Conservation (phyloP, 2,888 invertebrate species). For the Tuta absoluta region DNA sequence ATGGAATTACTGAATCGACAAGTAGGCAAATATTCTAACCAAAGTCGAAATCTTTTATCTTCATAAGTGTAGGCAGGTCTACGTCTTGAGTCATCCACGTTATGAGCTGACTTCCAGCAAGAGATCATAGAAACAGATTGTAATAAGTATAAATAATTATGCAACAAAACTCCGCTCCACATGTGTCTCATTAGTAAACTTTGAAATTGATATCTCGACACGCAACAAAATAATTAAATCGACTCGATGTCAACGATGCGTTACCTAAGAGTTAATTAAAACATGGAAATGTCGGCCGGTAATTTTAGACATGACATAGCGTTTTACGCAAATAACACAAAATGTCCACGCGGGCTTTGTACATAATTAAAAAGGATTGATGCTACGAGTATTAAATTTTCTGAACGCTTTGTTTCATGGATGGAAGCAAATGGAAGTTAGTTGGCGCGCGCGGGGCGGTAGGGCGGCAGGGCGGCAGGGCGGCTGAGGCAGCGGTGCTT, state of each 20-base stretch:
- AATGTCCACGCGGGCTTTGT: not conserved
- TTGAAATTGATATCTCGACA: slow-evolving; percentile 55
- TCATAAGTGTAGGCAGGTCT: too few species aligned
- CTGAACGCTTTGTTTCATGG: slow-evolving; percentile 38
- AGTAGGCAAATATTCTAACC: too few species aligned
- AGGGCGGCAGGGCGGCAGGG: slow-evolving; percentile 30
- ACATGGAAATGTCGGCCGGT: slow-evolving; percentile 43
- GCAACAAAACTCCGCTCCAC: slow-evolving; percentile 39
- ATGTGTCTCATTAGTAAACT: slow-evolving; percentile 63
- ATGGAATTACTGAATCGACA: too few species aligned
- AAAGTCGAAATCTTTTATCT: too few species aligned
- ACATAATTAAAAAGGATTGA: slow-evolving; percentile 16
- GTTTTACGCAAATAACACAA: slow-evolving; percentile 17
- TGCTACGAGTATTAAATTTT: slow-evolving; percentile 8
- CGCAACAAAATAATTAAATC: slow-evolving; percentile 58
- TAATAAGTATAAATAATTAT: slow-evolving; percentile 15
- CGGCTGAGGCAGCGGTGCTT: slow-evolving; percentile 46
- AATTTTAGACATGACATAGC: slow-evolving; percentile 21
- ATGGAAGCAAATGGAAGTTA: slow-evolving; percentile 35
- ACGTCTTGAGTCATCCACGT: too few species aligned
- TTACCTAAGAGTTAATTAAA: slow-evolving; percentile 56
- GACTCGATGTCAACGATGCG: slow-evolving; percentile 55
- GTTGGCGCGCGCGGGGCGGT: slow-evolving; percentile 34
- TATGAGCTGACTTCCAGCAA: too few species aligned
- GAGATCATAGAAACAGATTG: not conserved